Percentiles rank a stretch among this genome's conserved stretches.
These are phyloP conservation scores for Dryas iulia DNA, from an alignment of 1,140 invertebrate species.

Conservation along the genomic window DNA sequence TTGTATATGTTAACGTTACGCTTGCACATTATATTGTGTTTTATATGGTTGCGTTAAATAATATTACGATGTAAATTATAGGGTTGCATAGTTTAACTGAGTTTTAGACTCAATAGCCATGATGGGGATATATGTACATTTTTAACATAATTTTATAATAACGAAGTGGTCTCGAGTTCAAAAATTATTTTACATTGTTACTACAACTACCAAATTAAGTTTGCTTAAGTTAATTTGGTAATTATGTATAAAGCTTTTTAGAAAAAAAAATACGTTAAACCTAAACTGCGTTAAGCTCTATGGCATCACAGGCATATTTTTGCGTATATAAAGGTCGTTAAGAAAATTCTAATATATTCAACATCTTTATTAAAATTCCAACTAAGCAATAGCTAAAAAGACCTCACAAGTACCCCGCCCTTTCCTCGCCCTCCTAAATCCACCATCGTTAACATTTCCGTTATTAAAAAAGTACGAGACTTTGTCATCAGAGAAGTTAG, in stretches of 20 bases:
- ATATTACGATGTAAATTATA: neutral
- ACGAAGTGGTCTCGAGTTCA: no score
- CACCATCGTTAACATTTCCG: slow-evolving; percentile 73
- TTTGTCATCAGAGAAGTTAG: slow-evolving; percentile 78
- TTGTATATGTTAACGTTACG: neutral
- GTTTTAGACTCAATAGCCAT: no score
- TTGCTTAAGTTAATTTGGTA: no score
- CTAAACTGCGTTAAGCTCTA: neutral
- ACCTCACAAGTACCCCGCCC: slow-evolving; percentile 20
- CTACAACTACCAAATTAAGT: no score
- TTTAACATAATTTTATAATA: no score
- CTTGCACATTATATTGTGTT: neutral
- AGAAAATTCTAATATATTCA: slow-evolving; percentile 2
- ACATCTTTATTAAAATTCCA: slow-evolving; percentile 46
- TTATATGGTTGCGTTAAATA: neutral
- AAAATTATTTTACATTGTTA: no score
- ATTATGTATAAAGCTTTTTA: no score
- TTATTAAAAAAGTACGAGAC: slow-evolving; percentile 81
- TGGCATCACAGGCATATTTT: neutral
- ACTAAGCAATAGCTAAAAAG: slow-evolving; percentile 32
- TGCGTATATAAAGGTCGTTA: neutral
- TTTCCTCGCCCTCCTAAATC: slow-evolving; percentile 42
- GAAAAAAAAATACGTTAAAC: no score
- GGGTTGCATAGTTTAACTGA: neutral
- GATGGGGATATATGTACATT: neutral